phyloP scores from a whole-genome alignment of 2,113 vertebrate genomes.

The Nothobranchius furzeri region DNA sequence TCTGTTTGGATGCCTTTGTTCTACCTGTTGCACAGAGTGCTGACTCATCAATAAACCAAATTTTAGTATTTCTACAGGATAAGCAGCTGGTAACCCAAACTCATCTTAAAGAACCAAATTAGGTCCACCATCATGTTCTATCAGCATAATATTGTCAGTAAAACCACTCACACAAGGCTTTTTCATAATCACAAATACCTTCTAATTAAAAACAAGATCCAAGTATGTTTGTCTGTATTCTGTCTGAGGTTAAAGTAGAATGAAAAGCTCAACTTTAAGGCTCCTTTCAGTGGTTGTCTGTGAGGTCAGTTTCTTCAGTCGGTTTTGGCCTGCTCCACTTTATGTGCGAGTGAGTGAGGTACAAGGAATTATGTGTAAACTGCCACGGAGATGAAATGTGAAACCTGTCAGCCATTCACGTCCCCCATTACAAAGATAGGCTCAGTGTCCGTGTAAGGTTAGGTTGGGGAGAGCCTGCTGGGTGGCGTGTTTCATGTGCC shows the following conservation, averaged over 20 bases:
- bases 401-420: conserved; percentile 70
- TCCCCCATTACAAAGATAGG: conserved; percentile 58
- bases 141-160: conserved; percentile 11
- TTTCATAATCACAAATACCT: neutral
- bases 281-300: conserved; percentile 26
- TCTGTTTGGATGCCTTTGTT: neutral
- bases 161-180: conserved; percentile 10
- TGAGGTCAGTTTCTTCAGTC: conserved; percentile 31
- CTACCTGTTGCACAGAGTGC: neutral
- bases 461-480: neutral
- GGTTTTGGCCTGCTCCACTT: conserved; percentile 12
- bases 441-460: conserved; percentile 43
- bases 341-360: conserved; percentile 8
- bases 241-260: neutral
- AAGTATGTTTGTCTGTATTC: neutral
- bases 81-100: neutral
- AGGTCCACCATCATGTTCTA: neutral
- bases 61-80: neutral
- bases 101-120: neutral
- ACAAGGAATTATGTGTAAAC: conserved; percentile 52
- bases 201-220: conserved; percentile 3
- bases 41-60: neutral
- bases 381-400: conserved; percentile 71
- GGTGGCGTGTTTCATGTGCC: neutral
- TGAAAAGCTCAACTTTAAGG: conserved; percentile 1